These are phyloP conservation scores for Lasioglossum villosulum DNA, from an alignment of 2,888 invertebrate genomes.

Conservation along the genomic window DNA sequence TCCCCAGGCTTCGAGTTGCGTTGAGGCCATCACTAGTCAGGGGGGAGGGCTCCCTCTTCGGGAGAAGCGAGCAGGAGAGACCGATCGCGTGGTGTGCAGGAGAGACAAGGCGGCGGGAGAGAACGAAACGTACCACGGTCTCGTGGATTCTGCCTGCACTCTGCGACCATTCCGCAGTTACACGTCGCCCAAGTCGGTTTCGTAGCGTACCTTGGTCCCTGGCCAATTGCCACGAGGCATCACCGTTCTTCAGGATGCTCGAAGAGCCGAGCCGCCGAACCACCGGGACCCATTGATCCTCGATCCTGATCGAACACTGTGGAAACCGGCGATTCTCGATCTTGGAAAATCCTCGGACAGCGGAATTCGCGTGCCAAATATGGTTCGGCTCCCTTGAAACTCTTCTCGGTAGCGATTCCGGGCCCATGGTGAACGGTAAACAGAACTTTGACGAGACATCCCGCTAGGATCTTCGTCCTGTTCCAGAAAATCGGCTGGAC, in stretches of 20 bases:
- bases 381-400: conserved; percentile 33
- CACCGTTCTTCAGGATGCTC: conserved; percentile 42
- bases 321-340: background rate
- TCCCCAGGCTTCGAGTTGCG: conserved; percentile 5
- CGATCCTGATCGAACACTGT: background rate
- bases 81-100: conserved; percentile 39
- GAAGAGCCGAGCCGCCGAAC: conserved; percentile 3
- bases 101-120: conserved; percentile 55
- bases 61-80: conserved; percentile 55
- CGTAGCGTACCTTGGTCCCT: conserved; percentile 63
- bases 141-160: conserved; percentile 70
- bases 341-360: background rate
- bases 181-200: conserved; percentile 70
- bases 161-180: conserved; percentile 73
- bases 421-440: conserved; percentile 46
- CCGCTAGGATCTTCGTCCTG: conserved; percentile 1
- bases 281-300: conserved; percentile 14
- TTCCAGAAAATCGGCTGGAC: background rate
- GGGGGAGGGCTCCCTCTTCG: conserved; percentile 67
- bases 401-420: background rate
- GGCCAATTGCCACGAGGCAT: conserved; percentile 62
- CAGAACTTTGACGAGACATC: conserved; percentile 7
- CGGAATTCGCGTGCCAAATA: conserved; percentile 50
- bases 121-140: conserved; percentile 67
- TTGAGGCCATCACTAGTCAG: conserved; percentile 59